Evolutionary conservation across 1,140 invertebrate genomes (phyloP).

Genomic region (Eupeodes corollae): DNA sequence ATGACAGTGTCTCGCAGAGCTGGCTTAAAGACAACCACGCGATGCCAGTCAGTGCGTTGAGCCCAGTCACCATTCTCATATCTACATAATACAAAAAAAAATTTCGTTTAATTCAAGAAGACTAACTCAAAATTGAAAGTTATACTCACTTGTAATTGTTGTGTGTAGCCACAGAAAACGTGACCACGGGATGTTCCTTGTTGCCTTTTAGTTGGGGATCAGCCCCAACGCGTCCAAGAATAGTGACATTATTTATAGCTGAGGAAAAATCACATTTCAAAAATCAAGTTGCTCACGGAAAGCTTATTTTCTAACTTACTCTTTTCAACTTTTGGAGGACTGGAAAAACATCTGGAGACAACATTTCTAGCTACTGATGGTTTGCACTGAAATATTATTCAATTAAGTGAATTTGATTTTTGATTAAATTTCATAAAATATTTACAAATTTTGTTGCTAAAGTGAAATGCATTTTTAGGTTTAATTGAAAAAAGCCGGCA

Average conservation of each 20-base stretch:
- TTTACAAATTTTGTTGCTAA: too few relatives aligned
- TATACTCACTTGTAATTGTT: slow-evolving; percentile 55
- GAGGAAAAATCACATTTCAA: slow-evolving; percentile 23
- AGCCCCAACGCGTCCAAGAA: slow-evolving; percentile 74
- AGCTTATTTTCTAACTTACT: slow-evolving; percentile 12
- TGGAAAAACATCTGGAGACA: slow-evolving; percentile 4
- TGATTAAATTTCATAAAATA: too few relatives aligned
- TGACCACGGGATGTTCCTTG: slow-evolving; percentile 70
- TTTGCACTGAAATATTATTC: too few relatives aligned
- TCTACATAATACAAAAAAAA: slow-evolving; percentile 14
- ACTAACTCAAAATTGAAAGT: neutral
- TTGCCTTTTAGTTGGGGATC: slow-evolving; percentile 76
- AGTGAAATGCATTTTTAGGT: too few relatives aligned
- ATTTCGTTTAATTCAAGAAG: neutral
- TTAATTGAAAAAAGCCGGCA: too few relatives aligned
- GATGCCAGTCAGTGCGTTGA: slow-evolving; percentile 85
- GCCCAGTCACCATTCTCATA: slow-evolving; percentile 63
- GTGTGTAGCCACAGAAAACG: slow-evolving; percentile 85
- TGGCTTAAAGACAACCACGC: slow-evolving; percentile 78
- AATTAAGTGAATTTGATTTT: too few relatives aligned
- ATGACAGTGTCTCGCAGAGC: slow-evolving; percentile 64
- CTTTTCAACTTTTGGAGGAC: slow-evolving; percentile 34
- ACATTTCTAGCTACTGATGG: too few relatives aligned
- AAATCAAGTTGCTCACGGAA: neutral
- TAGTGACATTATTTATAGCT: slow-evolving; percentile 79